Conservation (phyloP, 2,888 invertebrate genomes). For the Nymphalis polychloros region DNA sequence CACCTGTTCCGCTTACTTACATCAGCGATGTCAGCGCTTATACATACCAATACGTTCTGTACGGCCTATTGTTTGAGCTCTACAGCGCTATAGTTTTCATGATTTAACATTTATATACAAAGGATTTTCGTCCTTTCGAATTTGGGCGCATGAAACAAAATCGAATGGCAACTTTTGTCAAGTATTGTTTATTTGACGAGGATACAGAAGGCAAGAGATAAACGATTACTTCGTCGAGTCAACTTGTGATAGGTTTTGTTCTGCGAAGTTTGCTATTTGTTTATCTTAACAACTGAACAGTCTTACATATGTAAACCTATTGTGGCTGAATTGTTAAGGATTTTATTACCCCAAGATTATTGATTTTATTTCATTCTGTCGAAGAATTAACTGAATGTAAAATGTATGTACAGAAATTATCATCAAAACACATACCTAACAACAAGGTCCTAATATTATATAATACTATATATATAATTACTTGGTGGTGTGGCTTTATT, state of each 20-base stretch:
- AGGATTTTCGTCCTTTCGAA: background rate
- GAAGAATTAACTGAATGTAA: background rate
- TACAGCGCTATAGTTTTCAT: constrained; percentile 17
- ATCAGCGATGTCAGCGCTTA: constrained; percentile 30
- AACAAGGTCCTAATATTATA: background rate
- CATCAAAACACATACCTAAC: background rate
- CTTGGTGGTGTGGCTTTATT: too few relatives aligned
- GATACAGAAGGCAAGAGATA: constrained; percentile 25
- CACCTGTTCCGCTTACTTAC: constrained; percentile 30
- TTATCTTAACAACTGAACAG: constrained; percentile 23
- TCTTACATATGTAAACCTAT: constrained; percentile 25
- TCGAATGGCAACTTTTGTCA: background rate
- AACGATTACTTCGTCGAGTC: constrained; percentile 33
- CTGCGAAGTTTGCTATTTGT: constrained; percentile 21
- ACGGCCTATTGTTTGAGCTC: constrained; percentile 33
- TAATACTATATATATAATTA: too few relatives aligned
- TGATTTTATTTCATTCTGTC: constrained; percentile 9
- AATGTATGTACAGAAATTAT: background rate
- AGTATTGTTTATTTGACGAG: constrained; percentile 19
- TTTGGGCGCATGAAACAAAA: background rate
- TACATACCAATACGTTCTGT: constrained; percentile 21
- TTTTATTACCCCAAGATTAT: constrained; percentile 11
- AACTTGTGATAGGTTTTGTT: constrained; percentile 30
- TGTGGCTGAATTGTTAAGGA: constrained; percentile 2
- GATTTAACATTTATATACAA: constrained; percentile 12